Conservation (phyloP, 1,140 invertebrate genomes). For the Zeugodacus cucurbitae region DNA sequence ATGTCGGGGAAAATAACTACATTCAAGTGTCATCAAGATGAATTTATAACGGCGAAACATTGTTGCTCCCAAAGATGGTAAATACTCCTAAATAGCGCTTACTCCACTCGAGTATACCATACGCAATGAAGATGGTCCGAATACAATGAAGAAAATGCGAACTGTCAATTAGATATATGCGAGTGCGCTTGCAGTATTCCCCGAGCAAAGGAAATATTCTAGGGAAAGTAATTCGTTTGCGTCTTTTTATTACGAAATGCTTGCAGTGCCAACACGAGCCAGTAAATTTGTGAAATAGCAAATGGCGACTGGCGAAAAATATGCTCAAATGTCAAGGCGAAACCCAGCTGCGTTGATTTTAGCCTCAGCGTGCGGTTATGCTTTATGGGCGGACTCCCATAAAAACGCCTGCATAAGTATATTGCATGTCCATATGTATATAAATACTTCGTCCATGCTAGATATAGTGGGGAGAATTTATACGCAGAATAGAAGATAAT, state of each 20-base stretch:
- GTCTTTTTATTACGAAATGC: not conserved
- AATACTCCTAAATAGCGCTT: not conserved
- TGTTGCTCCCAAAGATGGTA: not conserved
- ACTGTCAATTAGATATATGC: not conserved
- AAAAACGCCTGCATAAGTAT: not conserved
- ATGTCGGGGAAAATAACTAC: slow-evolving; percentile 36
- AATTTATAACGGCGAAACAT: not conserved
- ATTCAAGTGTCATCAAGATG: slow-evolving; percentile 30
- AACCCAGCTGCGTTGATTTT: slow-evolving; percentile 13
- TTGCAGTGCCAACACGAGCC: not conserved
- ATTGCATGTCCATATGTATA: not conserved
- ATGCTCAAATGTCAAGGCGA: slow-evolving; percentile 12
- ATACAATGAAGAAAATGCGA: not conserved
- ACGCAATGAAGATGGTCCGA: not conserved
- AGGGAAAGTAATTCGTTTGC: not conserved
- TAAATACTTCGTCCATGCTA: not conserved
- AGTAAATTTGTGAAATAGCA: not conserved
- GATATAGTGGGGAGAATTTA: not conserved
- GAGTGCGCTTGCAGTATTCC: not conserved
- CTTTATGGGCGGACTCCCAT: not conserved
- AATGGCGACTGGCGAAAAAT: not conserved
- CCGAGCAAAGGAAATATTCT: not conserved
- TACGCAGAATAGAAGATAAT: not conserved
- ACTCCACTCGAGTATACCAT: not conserved
- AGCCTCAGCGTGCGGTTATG: not conserved